Conservation (phyloP, 2,797 vertebrate species). For the Pampus argenteus region DNA sequence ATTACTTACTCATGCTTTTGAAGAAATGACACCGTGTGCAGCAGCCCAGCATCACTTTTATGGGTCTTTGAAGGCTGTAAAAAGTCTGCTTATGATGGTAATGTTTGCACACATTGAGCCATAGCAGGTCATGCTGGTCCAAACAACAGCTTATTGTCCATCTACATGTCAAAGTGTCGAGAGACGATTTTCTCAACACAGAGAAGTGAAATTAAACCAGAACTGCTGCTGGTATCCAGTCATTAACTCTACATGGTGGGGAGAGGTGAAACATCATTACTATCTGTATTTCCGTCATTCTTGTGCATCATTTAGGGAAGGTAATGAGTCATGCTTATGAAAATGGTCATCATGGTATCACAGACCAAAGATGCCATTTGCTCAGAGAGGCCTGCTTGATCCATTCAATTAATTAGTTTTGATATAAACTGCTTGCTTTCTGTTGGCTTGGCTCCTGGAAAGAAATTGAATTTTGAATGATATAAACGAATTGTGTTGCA, state of each 20-base stretch:
- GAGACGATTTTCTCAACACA: not conserved
- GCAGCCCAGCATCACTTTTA: constrained; percentile 55
- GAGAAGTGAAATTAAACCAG: constrained; percentile 5
- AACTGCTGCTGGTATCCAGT: not conserved
- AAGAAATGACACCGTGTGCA: constrained; percentile 49
- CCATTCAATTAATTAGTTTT: constrained; percentile 83
- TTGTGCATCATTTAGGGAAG: constrained; percentile 52
- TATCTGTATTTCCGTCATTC: constrained; percentile 45
- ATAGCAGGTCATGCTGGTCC: constrained; percentile 18
- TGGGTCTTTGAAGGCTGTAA: constrained; percentile 58
- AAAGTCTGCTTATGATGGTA: constrained; percentile 40
- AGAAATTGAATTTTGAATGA: constrained; percentile 86
- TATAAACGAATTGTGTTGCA: constrained; percentile 81
- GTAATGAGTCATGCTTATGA: constrained; percentile 70
- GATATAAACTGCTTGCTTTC: constrained; percentile 82
- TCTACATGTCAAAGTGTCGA: not conserved
- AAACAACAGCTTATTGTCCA: constrained; percentile 24
- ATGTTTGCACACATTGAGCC: constrained; percentile 60
- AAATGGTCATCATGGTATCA: constrained; percentile 65
- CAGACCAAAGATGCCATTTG: constrained; percentile 69
- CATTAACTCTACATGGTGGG: not conserved
- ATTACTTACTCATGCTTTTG: constrained; percentile 61
- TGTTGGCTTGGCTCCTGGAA: constrained; percentile 82
- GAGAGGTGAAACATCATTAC: constrained; percentile 39
- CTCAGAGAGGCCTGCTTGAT: constrained; percentile 70